Conservation (phyloP, 2,797 vertebrate species). For the Anabacerthia variegaticeps region DNA sequence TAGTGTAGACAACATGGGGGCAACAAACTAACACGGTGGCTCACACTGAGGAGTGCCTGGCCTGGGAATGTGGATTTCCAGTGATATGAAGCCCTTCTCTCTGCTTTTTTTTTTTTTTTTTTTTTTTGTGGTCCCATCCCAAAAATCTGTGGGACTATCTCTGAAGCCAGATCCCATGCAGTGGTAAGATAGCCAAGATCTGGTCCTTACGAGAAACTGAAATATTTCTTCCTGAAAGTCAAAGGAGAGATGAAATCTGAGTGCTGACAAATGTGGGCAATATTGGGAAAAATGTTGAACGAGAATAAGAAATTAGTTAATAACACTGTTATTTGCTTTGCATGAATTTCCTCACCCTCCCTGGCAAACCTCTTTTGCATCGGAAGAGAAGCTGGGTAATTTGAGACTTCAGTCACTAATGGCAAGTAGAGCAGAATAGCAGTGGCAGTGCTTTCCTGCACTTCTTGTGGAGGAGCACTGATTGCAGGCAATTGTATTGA, state of each 20-base stretch:
- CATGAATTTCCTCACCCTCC: constrained; percentile 7
- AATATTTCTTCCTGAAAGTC: constrained; percentile 49
- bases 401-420: not conserved
- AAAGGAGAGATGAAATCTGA: constrained; percentile 25
- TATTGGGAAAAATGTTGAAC: not conserved
- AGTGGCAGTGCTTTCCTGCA: not conserved
- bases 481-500: constrained; percentile 24
- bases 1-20: constrained; percentile 1
- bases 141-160: constrained; percentile 9
- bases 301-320: constrained; percentile 29
- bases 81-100: not conserved
- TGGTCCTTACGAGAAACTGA: constrained; percentile 17
- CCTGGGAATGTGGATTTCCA: constrained; percentile 9
- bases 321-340: constrained; percentile 18
- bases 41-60: not conserved
- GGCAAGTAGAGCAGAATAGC: not conserved
- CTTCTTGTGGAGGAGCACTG: constrained; percentile 13
- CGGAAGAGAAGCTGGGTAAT: not conserved
- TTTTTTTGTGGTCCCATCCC: not conserved
- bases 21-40: not conserved
- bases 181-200: not conserved
- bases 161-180: constrained; percentile 18
- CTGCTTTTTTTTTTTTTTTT: not conserved
- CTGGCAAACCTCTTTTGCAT: not conserved
- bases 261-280: not conserved